Evolutionary conservation across 2,113 vertebrate species (phyloP).

Genomic region (Psittacus erithacus): DNA sequence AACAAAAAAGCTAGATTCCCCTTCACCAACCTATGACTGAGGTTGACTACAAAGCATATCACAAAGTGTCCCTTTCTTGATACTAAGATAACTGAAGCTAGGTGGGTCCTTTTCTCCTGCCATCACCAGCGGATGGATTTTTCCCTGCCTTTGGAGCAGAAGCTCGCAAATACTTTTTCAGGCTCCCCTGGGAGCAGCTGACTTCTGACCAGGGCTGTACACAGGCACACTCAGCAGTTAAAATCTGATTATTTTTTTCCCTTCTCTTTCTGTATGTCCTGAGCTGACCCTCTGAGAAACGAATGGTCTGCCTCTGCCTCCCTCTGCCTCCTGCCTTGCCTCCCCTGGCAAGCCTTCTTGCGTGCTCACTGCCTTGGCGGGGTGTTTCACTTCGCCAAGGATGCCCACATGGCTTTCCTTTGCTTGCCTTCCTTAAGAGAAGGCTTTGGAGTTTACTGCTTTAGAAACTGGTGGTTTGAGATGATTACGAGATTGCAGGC

Average conservation of each 20-base stretch:
- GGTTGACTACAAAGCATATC: background rate
- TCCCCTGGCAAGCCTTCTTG: background rate
- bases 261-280: background rate
- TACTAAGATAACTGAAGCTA: rapidly evolving
- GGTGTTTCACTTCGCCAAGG: background rate
- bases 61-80: rapidly evolving
- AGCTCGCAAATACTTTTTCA: background rate
- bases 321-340: background rate
- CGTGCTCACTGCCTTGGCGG: background rate
- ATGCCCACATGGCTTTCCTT: background rate
- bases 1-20: background rate
- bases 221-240: background rate
- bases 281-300: background rate
- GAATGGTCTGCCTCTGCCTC: background rate
- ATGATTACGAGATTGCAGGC: background rate
- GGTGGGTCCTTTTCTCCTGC: background rate
- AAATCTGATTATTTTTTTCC: background rate
- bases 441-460: background rate
- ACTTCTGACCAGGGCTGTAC: background rate
- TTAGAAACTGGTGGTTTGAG: background rate
- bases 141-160: background rate
- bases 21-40: background rate
- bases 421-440: background rate
- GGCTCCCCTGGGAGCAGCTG: background rate
- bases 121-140: background rate